phyloP scores from a whole-genome alignment of 2,797 vertebrate species.

The Esox lucius region DNA sequence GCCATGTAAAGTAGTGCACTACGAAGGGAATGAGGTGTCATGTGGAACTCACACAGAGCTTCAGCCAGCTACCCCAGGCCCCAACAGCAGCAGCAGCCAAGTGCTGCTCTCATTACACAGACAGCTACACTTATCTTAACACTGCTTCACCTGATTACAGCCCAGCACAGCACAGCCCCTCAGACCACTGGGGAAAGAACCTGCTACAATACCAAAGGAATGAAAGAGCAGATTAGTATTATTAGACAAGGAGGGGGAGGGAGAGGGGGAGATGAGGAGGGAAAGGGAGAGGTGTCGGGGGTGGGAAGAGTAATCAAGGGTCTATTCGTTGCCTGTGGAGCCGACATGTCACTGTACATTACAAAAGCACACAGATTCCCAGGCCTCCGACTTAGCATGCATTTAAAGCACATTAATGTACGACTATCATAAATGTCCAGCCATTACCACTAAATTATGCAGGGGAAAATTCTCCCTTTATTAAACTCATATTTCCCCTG shows the following conservation, averaged over 20 bases:
- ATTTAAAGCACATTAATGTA: constrained; percentile 52
- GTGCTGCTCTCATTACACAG: constrained; percentile 8
- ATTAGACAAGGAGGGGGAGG: constrained; percentile 13
- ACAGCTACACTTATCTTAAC: constrained; percentile 11
- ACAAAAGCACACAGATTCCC: constrained; percentile 33
- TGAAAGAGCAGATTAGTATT: constrained; percentile 7
- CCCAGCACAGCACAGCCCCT: not conserved
- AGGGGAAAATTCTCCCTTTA: constrained; percentile 50
- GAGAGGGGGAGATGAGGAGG: not conserved
- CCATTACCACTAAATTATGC: constrained; percentile 58
- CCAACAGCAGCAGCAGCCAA: not conserved
- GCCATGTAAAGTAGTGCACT: not conserved
- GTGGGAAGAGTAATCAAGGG: constrained; percentile 29
- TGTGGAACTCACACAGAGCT: not conserved
- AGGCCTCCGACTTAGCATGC: constrained; percentile 34
- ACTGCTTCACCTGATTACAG: constrained; percentile 13
- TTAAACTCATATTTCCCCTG: constrained; percentile 61
- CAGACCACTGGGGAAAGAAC: constrained; percentile 9
- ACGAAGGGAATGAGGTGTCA: not conserved
- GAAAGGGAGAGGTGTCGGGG: not conserved
- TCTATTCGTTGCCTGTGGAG: constrained; percentile 25
- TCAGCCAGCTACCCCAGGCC: not conserved
- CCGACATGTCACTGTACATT: constrained; percentile 42
- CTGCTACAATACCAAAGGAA: constrained; percentile 10
- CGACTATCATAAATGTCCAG: constrained; percentile 54